Evolutionary conservation across 2,797 vertebrate species (phyloP), one percentile per base, ranked within the genome.

Genomic region (Mus minutoides): DNA sequence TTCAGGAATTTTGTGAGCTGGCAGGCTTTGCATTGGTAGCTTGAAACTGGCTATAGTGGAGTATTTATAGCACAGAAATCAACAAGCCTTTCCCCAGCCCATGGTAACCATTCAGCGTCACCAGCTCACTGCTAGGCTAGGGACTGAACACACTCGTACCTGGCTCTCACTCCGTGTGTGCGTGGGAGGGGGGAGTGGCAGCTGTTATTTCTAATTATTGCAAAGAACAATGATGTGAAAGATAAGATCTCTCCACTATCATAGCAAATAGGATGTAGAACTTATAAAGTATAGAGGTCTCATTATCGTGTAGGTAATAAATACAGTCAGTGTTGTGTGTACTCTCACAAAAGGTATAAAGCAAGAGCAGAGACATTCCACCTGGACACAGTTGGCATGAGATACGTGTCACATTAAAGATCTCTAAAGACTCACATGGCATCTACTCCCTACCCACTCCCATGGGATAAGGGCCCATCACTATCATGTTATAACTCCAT

Each of bases 1-100:
- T 94, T 76, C 56, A 95, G 88, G 92, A 95, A 94, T 95, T 86
- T 89, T 83, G 43, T 94, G 85, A 94, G 67, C 79, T 29, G 29
- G 54, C 77, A 82, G 69, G 80, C 56, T 92, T 91, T 10, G 62
- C 11, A 0, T 46, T 69, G 54, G 92, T 67, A 85, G 24, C 49
- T 88, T 78, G 67, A 91, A 91, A 92, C 64, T n/a, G 40, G 84
- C 75, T 37, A 3, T 85, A 52, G n/a, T 60, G 19, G 58, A 60
- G 17, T 91, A 56, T 92, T 88, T 88, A 67, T 89, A 93, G 73
- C 31, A 52, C 73, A 67, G 73, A 93, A 75, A 91, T 87, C 85
- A 92, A 62, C 85, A 92, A 86, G 69, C 64, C 80, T 62, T 40
- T 4, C 84, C 78, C 4, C 0, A 2, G 4, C 52, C 91, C 71